phyloP scores from a whole-genome alignment of 2,797 vertebrate species.

The Diplodus puntazzo region DNA sequence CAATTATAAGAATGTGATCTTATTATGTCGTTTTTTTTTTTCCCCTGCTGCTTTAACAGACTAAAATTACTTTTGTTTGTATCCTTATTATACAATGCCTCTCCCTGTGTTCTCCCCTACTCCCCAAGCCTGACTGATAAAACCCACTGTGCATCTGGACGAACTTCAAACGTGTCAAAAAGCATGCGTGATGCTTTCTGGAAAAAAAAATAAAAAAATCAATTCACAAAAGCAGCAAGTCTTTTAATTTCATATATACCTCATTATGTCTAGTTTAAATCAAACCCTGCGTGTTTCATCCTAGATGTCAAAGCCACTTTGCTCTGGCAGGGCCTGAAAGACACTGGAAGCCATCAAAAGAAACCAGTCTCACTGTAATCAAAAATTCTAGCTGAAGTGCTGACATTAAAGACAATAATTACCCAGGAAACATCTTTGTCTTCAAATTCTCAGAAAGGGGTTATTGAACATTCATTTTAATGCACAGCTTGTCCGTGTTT shows the following conservation, averaged over 20 bases:
- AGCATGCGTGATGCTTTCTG: background rate
- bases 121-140: background rate
- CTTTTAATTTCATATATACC: background rate
- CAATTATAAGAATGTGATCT: too few species aligned
- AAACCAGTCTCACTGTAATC: background rate
- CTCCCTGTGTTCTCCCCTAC: too few species aligned
- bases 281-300: background rate
- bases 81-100: too few species aligned
- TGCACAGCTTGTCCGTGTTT: background rate
- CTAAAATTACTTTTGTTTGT: too few species aligned
- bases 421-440: background rate
- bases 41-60: too few species aligned
- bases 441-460: background rate
- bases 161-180: background rate
- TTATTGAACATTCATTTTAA: background rate
- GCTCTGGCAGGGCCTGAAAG: background rate
- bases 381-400: background rate
- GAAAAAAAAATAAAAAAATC: slow-evolving; percentile 1
- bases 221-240: background rate
- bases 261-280: slow-evolving; percentile 18
- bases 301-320: slow-evolving; percentile 4
- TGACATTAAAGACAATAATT: slow-evolving; percentile 3
- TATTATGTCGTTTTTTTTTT: too few species aligned
- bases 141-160: background rate
- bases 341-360: background rate